Evolutionary conservation across 2,797 vertebrate genomes (phyloP).

Genomic region (Graptemys geographica): DNA sequence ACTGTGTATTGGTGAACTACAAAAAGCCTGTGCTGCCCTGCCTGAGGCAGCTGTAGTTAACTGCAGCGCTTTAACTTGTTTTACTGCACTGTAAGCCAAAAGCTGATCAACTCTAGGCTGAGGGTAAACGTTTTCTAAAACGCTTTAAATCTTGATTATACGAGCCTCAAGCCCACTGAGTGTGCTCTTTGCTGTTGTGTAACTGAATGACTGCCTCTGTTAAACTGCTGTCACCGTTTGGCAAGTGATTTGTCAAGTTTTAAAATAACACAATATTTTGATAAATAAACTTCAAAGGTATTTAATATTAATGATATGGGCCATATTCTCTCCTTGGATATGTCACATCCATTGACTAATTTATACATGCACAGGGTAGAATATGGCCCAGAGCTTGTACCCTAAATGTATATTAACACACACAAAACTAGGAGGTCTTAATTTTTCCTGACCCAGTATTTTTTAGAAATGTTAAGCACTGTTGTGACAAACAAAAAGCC

Average conservation of each 20-base stretch:
- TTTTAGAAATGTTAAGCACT: background rate
- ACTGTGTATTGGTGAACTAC: background rate
- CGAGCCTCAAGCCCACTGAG: slow-evolving; percentile 46
- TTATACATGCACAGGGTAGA: background rate
- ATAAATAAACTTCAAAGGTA: background rate
- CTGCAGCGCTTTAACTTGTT: slow-evolving; percentile 22
- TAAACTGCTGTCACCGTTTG: slow-evolving; percentile 68
- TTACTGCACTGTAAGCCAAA: background rate
- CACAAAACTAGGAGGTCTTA: slow-evolving; percentile 44
- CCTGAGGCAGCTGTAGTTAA: rapidly evolving
- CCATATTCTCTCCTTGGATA: background rate
- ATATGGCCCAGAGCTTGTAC: background rate
- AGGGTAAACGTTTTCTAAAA: background rate
- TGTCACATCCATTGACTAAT: rapidly evolving
- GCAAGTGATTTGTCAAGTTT: slow-evolving; percentile 61
- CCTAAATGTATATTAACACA: slow-evolving; percentile 28
- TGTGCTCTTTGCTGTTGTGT: slow-evolving; percentile 48
- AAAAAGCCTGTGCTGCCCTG: rapidly evolving
- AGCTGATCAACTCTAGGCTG: background rate
- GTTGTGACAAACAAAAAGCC: background rate
- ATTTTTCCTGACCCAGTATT: background rate
- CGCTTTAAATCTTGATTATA: slow-evolving; percentile 38
- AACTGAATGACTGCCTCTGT: slow-evolving; percentile 64
- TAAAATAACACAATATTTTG: slow-evolving; percentile 70
- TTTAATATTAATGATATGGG: slow-evolving; percentile 19